Conservation (phyloP, 2,113 vertebrate genomes). For the Manacus vitellinus region DNA sequence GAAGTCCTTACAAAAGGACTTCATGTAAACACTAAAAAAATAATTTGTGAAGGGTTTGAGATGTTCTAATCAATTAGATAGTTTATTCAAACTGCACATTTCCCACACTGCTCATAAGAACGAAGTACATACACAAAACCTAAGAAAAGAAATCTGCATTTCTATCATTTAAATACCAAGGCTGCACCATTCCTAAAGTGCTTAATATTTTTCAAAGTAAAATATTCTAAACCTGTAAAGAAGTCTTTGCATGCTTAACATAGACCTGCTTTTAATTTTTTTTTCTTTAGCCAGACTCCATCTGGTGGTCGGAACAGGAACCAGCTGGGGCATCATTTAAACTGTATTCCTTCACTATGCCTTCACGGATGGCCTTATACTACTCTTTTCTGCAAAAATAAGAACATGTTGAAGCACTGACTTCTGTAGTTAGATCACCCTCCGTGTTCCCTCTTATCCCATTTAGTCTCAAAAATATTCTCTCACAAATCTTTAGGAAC, state of each 20-base stretch:
- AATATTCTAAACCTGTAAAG: neutral
- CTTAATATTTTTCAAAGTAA: neutral
- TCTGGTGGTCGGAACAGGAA: neutral
- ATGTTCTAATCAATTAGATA: neutral
- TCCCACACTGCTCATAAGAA: neutral
- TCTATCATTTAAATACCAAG: neutral
- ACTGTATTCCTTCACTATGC: neutral
- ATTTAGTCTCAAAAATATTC: neutral
- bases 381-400: neutral
- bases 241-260: neutral
- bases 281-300: neutral
- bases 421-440: neutral
- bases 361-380: neutral
- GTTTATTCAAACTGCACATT: neutral
- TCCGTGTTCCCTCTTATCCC: neutral
- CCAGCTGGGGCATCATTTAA: neutral
- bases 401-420: neutral
- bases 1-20: neutral
- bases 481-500: neutral
- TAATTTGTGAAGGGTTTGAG: neutral
- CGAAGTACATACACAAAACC: neutral
- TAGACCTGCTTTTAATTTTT: neutral
- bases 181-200: fast-evolving
- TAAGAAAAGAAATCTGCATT: neutral
- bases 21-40: neutral